Conservation (phyloP, 2,888 invertebrate species). For the Koerneria pararmatus region DNA sequence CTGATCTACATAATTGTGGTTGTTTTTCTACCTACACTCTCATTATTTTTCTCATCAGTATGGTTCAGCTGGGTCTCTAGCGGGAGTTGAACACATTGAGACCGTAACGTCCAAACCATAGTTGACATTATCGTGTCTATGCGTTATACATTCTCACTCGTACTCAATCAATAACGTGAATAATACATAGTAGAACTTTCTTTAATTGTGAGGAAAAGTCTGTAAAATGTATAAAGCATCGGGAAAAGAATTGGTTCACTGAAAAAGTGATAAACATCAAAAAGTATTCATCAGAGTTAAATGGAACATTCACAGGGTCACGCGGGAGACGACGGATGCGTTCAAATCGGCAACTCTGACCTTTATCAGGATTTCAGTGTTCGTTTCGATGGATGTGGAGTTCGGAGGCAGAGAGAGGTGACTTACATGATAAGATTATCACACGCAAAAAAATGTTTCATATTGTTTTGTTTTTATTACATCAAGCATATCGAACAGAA, state of each 20-base stretch:
- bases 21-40: too few relatives aligned
- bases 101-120: too few relatives aligned
- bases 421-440: background rate
- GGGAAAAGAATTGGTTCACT: background rate
- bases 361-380: constrained; percentile 44
- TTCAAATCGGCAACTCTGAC: constrained; percentile 35
- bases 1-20: too few relatives aligned
- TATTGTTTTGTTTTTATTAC: background rate
- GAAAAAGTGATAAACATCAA: background rate
- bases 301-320: constrained; percentile 32
- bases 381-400: constrained; percentile 53
- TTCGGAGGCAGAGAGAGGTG: constrained; percentile 49
- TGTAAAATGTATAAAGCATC: constrained; percentile 2
- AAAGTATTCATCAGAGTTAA: background rate
- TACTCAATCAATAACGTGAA: background rate
- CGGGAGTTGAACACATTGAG: too few relatives aligned
- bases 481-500: background rate
- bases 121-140: too few relatives aligned
- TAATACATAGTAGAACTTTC: background rate
- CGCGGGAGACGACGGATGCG: constrained; percentile 34
- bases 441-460: background rate
- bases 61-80: too few relatives aligned
- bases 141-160: background rate
- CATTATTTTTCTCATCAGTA: too few relatives aligned
- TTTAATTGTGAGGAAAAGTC: background rate